Conservation (phyloP, 1,140 invertebrate genomes). For the Drosophila pectinifera region DNA sequence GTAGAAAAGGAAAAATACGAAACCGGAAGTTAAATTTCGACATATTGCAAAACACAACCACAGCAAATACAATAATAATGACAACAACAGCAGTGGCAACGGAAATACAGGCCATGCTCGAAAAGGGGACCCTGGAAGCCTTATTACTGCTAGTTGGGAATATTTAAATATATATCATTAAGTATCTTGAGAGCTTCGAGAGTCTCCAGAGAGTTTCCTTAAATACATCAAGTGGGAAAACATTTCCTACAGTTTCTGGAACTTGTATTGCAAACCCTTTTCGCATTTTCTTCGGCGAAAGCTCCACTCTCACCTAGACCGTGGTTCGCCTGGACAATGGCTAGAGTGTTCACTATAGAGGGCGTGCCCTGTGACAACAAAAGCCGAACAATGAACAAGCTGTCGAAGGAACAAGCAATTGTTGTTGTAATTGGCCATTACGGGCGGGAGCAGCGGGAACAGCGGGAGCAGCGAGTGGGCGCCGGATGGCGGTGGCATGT, state of each 20-base stretch:
- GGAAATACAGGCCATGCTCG: constrained; percentile 3
- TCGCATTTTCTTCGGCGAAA: background rate
- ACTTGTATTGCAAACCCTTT: background rate
- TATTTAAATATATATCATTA: too few relatives aligned
- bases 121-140: background rate
- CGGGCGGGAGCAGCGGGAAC: constrained; percentile 8
- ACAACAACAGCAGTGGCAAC: constrained; percentile 15
- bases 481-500: background rate
- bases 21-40: constrained; percentile 67
- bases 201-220: background rate
- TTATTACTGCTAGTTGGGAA: too few relatives aligned
- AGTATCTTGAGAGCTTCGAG: too few relatives aligned
- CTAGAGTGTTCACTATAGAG: background rate
- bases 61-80: constrained; percentile 46
- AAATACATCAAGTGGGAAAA: background rate
- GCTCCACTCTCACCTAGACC: too few relatives aligned
- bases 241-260: background rate
- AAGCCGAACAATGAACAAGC: constrained; percentile 38
- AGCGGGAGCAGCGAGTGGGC: background rate
- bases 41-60: constrained; percentile 72
- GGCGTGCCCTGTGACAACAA: constrained; percentile 13
- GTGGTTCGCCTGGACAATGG: too few relatives aligned
- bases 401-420: constrained; percentile 44
- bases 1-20: constrained; percentile 18
- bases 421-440: constrained; percentile 62